Evolutionary conservation across 2,113 vertebrate species (phyloP).

Genomic region (Ploceus nigricollis): DNA sequence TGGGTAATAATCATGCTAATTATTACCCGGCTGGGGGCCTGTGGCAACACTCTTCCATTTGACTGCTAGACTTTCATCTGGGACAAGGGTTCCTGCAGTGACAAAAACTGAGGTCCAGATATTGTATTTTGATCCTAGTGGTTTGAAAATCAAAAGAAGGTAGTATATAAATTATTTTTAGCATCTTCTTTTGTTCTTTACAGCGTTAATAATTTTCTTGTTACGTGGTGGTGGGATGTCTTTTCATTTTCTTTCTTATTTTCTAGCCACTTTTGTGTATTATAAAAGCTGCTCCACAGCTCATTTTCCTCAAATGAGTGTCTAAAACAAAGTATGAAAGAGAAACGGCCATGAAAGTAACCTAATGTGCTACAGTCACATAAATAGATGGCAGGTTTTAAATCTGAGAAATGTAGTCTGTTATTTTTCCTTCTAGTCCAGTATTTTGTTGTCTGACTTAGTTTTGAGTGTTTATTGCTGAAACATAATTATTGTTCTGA

Average conservation of each 20-base stretch:
- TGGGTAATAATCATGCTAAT: too few relatives aligned
- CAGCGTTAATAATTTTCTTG: not conserved
- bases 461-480: not conserved
- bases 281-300: not conserved
- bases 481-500: not conserved
- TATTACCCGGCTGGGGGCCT: too few relatives aligned
- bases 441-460: not conserved
- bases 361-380: not conserved
- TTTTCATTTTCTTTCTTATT: not conserved
- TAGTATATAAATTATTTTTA: not conserved
- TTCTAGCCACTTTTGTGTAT: not conserved
- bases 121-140: not conserved
- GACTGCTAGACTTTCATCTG: not conserved
- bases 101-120: not conserved
- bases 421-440: not conserved
- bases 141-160: not conserved
- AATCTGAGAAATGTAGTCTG: not conserved
- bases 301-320: not conserved
- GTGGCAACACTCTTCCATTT: too few relatives aligned
- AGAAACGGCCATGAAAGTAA: not conserved
- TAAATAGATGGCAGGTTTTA: not conserved
- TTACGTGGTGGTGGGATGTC: fast-evolving
- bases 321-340: not conserved
- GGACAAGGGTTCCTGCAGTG: not conserved
- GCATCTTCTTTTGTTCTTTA: not conserved